Percentiles rank a stretch among this genome's conserved stretches.
Conservation (phyloP, 2,797 vertebrate species). For the Brachyrhaphis roseni region DNA sequence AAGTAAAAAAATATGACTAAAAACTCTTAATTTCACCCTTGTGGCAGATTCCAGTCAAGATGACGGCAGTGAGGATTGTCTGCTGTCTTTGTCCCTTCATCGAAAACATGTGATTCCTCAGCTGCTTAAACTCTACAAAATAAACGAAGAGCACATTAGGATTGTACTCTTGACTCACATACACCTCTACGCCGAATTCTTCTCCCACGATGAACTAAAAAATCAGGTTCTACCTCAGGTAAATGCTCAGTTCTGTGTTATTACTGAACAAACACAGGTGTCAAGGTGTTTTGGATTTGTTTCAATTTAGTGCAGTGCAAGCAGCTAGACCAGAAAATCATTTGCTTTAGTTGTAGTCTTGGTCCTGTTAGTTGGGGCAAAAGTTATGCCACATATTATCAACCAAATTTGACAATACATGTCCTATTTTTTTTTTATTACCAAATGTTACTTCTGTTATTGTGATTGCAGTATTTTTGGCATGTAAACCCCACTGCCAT, state of each 20-base stretch:
- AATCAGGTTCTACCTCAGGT: conserved; percentile 96
- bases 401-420: neutral
- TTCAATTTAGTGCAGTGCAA: neutral
- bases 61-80: conserved; percentile 77
- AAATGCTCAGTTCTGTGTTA: neutral
- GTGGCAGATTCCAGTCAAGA: conserved; percentile 64
- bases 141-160: conserved; percentile 94
- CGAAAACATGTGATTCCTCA: conserved; percentile 89
- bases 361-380: neutral
- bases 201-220: conserved; percentile 90
- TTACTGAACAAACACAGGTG: neutral
- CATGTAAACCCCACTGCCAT: neutral
- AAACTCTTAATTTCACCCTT: conserved; percentile 4
- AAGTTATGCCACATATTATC: neutral
- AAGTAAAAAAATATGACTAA: neutral
- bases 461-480: neutral
- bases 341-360: neutral
- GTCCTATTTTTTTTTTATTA: neutral
- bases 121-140: conserved; percentile 91
- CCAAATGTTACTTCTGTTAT: neutral
- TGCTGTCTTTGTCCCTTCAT: conserved; percentile 90
- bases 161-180: conserved; percentile 91
- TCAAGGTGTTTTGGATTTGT: neutral
- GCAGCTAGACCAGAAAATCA: neutral
- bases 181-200: conserved; percentile 89